These are phyloP conservation scores for Zaprionus capensis DNA, from an alignment of 1,140 invertebrate species.

Conservation along the genomic window DNA sequence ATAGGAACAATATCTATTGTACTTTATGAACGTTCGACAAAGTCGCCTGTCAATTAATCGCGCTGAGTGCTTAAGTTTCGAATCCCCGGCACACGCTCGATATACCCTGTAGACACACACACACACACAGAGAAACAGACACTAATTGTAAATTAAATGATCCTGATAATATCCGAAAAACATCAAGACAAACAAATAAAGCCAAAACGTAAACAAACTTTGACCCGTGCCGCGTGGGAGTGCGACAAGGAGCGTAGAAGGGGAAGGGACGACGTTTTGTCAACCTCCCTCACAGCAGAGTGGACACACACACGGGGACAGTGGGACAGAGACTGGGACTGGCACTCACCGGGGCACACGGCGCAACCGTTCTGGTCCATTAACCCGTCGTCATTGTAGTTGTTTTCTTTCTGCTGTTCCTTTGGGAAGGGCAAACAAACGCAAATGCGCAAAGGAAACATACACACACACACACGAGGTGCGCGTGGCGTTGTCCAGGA, in stretches of 20 bases:
- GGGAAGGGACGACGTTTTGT: slow-evolving; percentile 30
- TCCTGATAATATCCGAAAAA: slow-evolving; percentile 82
- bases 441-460: slow-evolving; percentile 44
- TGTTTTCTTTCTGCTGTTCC: slow-evolving; percentile 39
- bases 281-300: slow-evolving; percentile 16
- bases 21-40: neutral
- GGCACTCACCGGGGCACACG: slow-evolving; percentile 73
- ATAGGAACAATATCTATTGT: neutral
- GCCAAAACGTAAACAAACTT: slow-evolving; percentile 74
- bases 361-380: slow-evolving; percentile 83
- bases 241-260: neutral
- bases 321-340: slow-evolving; percentile 12
- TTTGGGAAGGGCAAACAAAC: slow-evolving; percentile 42
- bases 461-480: neutral
- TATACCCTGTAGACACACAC: neutral
- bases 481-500: slow-evolving; percentile 43
- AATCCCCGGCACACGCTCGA: slow-evolving; percentile 18
- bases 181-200: slow-evolving; percentile 73
- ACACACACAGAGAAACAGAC: slow-evolving; percentile 25
- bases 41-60: slow-evolving; percentile 45
- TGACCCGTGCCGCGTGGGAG: slow-evolving; percentile 57
- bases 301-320: neutral
- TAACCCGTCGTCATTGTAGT: slow-evolving; percentile 72
- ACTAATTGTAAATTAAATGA: slow-evolving; percentile 83
- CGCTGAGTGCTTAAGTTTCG: slow-evolving; percentile 39